Percentiles rank a stretch among this genome's conserved stretches.
Evolutionary conservation across 2,113 vertebrate species (phyloP).

Genomic region (Cranoglanis bouderius): DNA sequence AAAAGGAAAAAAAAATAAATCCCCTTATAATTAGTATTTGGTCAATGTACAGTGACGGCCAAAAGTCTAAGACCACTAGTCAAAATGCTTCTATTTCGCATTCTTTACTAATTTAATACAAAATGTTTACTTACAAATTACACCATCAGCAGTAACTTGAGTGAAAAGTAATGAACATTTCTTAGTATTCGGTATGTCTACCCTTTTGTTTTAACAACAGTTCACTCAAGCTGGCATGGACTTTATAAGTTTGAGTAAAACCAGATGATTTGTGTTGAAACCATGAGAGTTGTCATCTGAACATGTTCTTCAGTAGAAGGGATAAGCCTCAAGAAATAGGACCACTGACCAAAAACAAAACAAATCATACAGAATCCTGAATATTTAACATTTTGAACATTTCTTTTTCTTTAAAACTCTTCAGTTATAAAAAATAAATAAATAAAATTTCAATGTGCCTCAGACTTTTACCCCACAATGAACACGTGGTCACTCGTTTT

Average conservation of each 20-base stretch:
- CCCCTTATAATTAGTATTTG: too few species aligned
- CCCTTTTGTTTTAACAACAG: neutral
- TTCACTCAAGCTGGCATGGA: neutral
- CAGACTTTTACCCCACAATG: too few species aligned
- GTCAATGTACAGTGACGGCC: too few species aligned
- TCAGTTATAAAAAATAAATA: too few species aligned
- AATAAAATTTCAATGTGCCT: too few species aligned
- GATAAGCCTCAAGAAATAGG: neutral
- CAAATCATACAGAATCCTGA: neutral
- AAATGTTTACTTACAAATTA: neutral
- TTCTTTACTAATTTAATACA: neutral
- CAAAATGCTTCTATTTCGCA: neutral
- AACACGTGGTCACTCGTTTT: too few species aligned
- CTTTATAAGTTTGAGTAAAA: neutral
- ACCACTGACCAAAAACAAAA: too few species aligned
- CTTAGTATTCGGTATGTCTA: neutral
- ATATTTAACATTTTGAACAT: neutral
- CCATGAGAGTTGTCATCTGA: neutral
- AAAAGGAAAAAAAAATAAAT: neutral
- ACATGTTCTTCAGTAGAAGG: neutral
- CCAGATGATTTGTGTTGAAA: neutral
- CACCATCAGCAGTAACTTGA: neutral
- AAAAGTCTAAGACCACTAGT: neutral
- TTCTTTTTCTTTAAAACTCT: neutral
- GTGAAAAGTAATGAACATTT: neutral